phyloP scores from a whole-genome alignment of 2,888 invertebrate genomes.

The Amiota communis region DNA sequence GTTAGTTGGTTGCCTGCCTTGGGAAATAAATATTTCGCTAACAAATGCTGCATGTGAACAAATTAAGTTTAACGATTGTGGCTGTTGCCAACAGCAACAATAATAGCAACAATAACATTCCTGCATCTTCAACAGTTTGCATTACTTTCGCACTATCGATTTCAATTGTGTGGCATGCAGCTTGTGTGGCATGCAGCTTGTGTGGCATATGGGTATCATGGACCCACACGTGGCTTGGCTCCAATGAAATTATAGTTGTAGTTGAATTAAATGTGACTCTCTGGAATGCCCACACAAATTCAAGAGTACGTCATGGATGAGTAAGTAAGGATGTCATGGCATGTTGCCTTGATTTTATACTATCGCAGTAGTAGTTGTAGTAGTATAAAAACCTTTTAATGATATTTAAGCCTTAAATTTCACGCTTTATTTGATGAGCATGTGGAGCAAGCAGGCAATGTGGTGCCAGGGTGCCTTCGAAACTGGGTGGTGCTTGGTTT shows the following conservation, averaged over 20 bases:
- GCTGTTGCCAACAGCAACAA: constrained; percentile 7
- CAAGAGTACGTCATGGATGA: background rate
- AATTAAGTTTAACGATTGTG: constrained; percentile 60
- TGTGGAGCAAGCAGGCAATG: constrained; percentile 9
- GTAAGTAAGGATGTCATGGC: constrained; percentile 11
- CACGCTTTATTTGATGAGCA: constrained; percentile 54
- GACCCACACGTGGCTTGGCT: background rate
- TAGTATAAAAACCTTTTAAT: constrained; percentile 62
- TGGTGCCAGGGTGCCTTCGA: constrained; percentile 38
- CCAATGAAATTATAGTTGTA: background rate
- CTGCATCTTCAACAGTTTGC: constrained; percentile 37
- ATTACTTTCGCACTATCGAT: constrained; percentile 50
- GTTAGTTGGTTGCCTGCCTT: background rate
- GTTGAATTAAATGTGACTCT: background rate
- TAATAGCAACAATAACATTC: background rate
- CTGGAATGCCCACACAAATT: background rate
- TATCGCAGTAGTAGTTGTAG: constrained; percentile 34
- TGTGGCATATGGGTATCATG: background rate
- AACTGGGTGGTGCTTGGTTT: background rate
- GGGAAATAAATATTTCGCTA: background rate
- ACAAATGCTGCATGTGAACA: constrained; percentile 37
- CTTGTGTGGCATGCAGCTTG: constrained; percentile 25
- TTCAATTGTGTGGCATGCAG: constrained; percentile 57
- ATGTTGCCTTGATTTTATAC: constrained; percentile 23
- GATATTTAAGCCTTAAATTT: constrained; percentile 65